phyloP scores from a whole-genome alignment of 2,888 invertebrate genomes.

The Aleiodes leptofemur region DNA sequence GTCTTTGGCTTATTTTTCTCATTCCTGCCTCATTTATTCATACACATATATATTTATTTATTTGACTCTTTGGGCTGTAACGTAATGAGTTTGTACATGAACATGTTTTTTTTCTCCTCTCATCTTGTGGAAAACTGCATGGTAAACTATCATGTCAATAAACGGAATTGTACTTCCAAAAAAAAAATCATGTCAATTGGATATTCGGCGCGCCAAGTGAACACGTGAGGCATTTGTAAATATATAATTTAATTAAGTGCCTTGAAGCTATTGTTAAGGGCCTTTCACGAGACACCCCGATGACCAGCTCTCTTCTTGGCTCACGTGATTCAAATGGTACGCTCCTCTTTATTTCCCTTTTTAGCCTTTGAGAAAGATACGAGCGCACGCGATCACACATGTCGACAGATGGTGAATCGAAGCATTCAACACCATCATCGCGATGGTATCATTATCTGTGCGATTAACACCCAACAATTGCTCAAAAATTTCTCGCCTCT shows the following conservation, averaged over 20 bases:
- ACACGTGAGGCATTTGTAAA: slow-evolving; percentile 35
- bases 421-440: slow-evolving; percentile 44
- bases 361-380: slow-evolving; percentile 33
- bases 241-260: slow-evolving; percentile 46
- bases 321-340: slow-evolving; percentile 35
- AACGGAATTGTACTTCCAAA: slow-evolving; percentile 13
- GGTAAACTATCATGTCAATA: neutral
- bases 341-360: slow-evolving; percentile 34
- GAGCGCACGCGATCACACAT: slow-evolving; percentile 64
- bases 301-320: slow-evolving; percentile 36
- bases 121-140: neutral
- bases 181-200: slow-evolving; percentile 36
- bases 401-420: slow-evolving; percentile 67
- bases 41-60: slow-evolving; percentile 24
- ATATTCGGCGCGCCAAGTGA: slow-evolving; percentile 36
- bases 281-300: slow-evolving; percentile 30
- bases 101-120: slow-evolving; percentile 1
- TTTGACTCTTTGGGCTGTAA: neutral
- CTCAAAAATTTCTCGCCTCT: slow-evolving; percentile 13
- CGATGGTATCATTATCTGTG: slow-evolving; percentile 14
- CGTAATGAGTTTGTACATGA: neutral
- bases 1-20: slow-evolving; percentile 40
- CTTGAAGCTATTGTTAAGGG: slow-evolving; percentile 45
- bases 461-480: slow-evolving; percentile 25
- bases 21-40: slow-evolving; percentile 28